phyloP scores from a whole-genome alignment of 2,888 invertebrate genomes.

The Pelosia muscerda region DNA sequence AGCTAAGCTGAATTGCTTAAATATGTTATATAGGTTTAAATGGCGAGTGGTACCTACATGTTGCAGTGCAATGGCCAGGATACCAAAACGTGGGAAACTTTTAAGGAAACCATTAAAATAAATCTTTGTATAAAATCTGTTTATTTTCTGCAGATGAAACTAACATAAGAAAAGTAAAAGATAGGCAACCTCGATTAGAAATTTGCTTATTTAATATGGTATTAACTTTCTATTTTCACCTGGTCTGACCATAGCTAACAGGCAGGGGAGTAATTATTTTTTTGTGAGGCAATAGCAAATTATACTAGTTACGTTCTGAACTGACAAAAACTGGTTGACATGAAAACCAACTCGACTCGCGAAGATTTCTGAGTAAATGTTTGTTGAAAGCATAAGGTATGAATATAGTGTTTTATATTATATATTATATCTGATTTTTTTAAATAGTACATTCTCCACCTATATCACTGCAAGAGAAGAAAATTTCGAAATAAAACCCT shows the following conservation, averaged over 20 bases:
- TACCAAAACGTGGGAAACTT: no score
- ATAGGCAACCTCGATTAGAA: slow-evolving; percentile 46
- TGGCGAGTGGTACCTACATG: no score
- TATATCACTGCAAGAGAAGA: no score
- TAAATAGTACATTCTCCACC: no score
- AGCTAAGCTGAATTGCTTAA: no score
- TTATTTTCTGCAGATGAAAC: slow-evolving; percentile 42
- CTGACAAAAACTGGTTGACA: slow-evolving; percentile 44
- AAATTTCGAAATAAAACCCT: no score
- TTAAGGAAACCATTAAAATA: no score
- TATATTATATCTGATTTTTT: no score
- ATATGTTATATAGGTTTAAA: no score
- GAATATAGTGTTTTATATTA: not conserved
- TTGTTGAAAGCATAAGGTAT: not conserved
- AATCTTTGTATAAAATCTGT: slow-evolving; percentile 24
- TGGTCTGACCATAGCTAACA: slow-evolving; percentile 38
- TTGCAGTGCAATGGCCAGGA: no score
- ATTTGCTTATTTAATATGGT: slow-evolving; percentile 40
- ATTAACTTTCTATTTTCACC: slow-evolving; percentile 49
- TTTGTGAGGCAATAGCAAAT: slow-evolving; percentile 36
- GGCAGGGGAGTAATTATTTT: slow-evolving; percentile 43
- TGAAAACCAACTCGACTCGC: slow-evolving; percentile 32
- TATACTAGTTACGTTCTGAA: slow-evolving; percentile 29
- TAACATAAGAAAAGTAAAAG: slow-evolving; percentile 43
- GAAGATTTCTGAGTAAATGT: slow-evolving; percentile 27